Evolutionary conservation across 1,140 invertebrate genomes (phyloP), one percentile per base, ranked within the genome.

Genomic region (Akabosia matsudoensis): DNA sequence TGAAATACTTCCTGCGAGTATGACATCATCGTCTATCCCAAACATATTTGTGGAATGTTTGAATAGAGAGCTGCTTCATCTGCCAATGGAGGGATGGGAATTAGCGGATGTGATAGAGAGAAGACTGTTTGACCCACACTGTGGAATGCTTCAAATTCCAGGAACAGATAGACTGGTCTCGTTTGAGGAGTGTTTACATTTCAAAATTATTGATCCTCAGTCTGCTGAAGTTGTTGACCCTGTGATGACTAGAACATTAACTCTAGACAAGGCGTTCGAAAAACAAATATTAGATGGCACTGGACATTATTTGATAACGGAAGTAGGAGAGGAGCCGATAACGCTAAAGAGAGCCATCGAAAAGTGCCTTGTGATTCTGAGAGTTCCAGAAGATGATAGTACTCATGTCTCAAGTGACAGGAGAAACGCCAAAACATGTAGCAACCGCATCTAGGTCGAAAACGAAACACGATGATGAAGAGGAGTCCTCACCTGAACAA

Each of bases 141-240:
- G 89, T 4, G 94, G 95, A 1, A 86, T 94, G 1, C 95, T 97
- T 82, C 91, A 91, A 71, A 93, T 97, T 81, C 93, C 94, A 45
- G 91, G 91, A 33, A 94, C 93, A 0, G 93, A 95, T 83, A 88
- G 92, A 82, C 85, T 93, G 33, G 89, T 96, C 2, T 92, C 93
- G 75, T 91, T 98, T 80, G 89, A 94, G 84, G 93, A 97, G 85
- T 96, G 95, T 81, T 86, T 97, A 33, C 90, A 91, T 80, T 86
- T 94, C 67, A 90, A 92, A 82, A 91, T 97, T 14, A 92, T 98
- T 54, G 91, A 96, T 85, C 89, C 92, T 1, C 86, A 90, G 74
- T 95, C 93, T 1, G 92, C 92, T 30, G 83, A 89, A 30, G 92
- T 95, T 10, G 85, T 94, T 75, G 93, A 96, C 84, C 88, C 90